These are phyloP conservation scores for Epiblema foenella DNA, from an alignment of 2,888 invertebrate species.

Conservation along the genomic window DNA sequence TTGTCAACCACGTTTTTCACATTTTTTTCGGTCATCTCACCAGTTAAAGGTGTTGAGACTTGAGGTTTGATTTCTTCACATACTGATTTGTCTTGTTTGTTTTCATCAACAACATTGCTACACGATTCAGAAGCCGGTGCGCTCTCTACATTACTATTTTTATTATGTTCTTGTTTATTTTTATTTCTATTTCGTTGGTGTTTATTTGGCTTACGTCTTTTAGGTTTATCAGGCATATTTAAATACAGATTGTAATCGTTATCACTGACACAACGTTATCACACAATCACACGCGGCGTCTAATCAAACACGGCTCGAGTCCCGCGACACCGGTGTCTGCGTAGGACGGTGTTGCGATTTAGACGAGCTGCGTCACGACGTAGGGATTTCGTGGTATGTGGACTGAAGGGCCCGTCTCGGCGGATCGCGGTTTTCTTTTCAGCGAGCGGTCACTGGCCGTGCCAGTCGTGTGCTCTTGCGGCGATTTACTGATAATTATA, in stretches of 20 bases:
- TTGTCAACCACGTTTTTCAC: conserved; percentile 36
- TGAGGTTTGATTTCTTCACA: conserved; percentile 32
- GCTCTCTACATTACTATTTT: conserved; percentile 57
- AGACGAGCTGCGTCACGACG: conserved; percentile 56
- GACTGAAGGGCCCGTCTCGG: conserved; percentile 66
- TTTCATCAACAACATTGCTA: conserved; percentile 45
- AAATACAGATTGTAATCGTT: conserved; percentile 62
- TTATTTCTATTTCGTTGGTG: conserved; percentile 79
- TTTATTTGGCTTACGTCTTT: conserved; percentile 79
- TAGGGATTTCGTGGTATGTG: conserved; percentile 60
- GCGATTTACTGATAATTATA: conserved; percentile 85
- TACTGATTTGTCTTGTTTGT: conserved; percentile 39
- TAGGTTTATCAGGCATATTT: conserved; percentile 78
- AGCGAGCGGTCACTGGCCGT: conserved; percentile 74
- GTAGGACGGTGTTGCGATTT: conserved; percentile 66
- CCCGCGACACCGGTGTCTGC: conserved; percentile 68
- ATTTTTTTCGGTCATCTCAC: conserved; percentile 17
- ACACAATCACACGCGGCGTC: conserved; percentile 63
- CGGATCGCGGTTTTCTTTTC: conserved; percentile 68
- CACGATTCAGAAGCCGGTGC: conserved; percentile 52
- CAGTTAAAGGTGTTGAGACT: conserved; percentile 17
- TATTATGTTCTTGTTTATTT: conserved; percentile 59
- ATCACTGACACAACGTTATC: conserved; percentile 72
- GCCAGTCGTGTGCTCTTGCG: conserved; percentile 80
- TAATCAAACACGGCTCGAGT: conserved; percentile 62